Evolutionary conservation across 2,797 vertebrate genomes (phyloP).

Genomic region (Phataginus tricuspis): DNA sequence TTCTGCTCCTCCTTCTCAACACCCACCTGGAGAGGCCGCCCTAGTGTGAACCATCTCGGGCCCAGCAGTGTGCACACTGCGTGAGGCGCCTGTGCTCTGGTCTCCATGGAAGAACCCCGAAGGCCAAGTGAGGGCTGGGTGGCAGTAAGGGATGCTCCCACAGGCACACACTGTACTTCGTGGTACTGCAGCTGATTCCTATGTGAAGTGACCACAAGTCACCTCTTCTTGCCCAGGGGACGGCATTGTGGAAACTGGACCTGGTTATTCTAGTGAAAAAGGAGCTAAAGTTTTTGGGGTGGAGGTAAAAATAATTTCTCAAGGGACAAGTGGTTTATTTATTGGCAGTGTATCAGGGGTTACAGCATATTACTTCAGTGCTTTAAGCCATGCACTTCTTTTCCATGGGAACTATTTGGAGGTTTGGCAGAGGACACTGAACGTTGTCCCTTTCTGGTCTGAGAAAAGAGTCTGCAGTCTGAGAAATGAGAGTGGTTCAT

Average conservation of each 20-base stretch:
- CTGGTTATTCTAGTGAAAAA: not conserved
- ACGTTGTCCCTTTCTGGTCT: not conserved
- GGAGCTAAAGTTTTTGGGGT: not conserved
- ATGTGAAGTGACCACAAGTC: not conserved
- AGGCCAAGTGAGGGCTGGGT: rapidly evolving
- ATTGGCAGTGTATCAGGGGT: not conserved
- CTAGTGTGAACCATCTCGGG: rapidly evolving
- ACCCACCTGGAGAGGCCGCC: rapidly evolving
- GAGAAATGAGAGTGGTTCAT: not conserved
- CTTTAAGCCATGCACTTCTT: not conserved
- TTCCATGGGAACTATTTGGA: no score
- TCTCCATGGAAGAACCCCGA: not conserved
- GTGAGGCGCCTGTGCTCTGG: not conserved
- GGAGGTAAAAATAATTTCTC: not conserved
- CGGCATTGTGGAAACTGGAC: not conserved
- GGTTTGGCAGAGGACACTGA: not conserved
- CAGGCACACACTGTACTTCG: not conserved
- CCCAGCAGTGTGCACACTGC: not conserved
- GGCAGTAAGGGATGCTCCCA: not conserved
- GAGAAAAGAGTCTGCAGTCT: not conserved
- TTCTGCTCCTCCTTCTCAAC: not conserved
- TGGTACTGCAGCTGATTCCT: not conserved
- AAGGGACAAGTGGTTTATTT: not conserved
- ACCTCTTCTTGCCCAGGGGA: not conserved
- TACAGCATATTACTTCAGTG: not conserved